phyloP scores from a whole-genome alignment of 2,797 vertebrate species.

The Myiothlypis chrysogaster region DNA sequence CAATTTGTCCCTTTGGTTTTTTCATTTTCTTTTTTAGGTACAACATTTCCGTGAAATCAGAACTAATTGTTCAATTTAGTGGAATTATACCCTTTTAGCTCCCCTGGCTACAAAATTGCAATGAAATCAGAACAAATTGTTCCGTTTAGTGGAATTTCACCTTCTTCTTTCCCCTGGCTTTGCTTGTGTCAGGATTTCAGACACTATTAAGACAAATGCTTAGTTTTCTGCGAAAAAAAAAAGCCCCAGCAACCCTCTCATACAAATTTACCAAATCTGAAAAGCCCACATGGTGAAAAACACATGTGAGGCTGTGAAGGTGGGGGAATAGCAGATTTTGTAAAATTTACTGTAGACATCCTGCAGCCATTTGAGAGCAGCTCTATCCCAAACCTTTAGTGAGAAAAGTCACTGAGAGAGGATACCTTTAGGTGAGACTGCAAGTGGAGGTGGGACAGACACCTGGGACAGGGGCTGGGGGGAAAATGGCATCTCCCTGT shows the following conservation, averaged over 20 bases:
- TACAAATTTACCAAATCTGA: neutral
- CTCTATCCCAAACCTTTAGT: neutral
- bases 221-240: neutral
- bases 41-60: neutral
- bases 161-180: neutral
- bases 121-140: neutral
- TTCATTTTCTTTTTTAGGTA: neutral
- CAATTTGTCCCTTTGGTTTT: neutral
- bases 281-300: neutral
- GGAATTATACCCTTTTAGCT: neutral
- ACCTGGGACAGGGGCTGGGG: rapidly evolving
- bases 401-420: neutral
- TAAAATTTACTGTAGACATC: neutral
- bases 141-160: neutral
- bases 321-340: neutral
- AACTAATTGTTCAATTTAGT: neutral
- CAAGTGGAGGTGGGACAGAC: neutral
- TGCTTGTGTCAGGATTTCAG: neutral
- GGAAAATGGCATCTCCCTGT: neutral
- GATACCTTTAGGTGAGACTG: neutral
- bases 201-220: neutral
- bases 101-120: neutral
- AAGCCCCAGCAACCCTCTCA: neutral
- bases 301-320: neutral
- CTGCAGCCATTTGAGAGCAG: neutral